phyloP scores from a whole-genome alignment of 2,888 invertebrate genomes.

The Romanomermis culicivorax region DNA sequence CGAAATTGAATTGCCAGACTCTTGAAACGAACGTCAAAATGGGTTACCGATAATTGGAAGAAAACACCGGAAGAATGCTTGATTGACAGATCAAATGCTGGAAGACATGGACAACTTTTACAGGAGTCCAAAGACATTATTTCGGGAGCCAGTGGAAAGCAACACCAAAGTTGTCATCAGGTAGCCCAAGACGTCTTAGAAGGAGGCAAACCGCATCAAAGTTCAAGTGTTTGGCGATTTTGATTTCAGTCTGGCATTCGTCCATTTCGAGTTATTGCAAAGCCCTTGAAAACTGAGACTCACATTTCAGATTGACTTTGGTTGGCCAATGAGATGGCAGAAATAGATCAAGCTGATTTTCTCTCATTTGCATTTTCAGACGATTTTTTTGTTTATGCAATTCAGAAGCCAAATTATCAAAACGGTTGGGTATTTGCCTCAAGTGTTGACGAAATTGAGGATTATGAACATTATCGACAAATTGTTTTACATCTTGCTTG shows the following conservation, averaged over 20 bases:
- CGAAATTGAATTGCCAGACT: background rate
- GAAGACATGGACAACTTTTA: background rate
- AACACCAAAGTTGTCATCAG: background rate
- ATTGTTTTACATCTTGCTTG: background rate
- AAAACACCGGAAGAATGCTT: background rate
- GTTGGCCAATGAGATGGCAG: background rate
- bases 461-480: slow-evolving; percentile 1
- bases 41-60: background rate
- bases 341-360: background rate
- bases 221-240: background rate
- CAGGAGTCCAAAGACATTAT: background rate
- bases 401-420: background rate
- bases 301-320: background rate
- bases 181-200: background rate
- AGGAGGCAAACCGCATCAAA: background rate
- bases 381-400: background rate
- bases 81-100: background rate
- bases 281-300: background rate
- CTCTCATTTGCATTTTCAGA: background rate
- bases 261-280: background rate
- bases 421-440: background rate
- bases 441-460: background rate
- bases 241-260: background rate
- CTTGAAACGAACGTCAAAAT: background rate
- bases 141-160: background rate